Conservation (phyloP, 2,888 invertebrate species). For the Biston betularia region DNA sequence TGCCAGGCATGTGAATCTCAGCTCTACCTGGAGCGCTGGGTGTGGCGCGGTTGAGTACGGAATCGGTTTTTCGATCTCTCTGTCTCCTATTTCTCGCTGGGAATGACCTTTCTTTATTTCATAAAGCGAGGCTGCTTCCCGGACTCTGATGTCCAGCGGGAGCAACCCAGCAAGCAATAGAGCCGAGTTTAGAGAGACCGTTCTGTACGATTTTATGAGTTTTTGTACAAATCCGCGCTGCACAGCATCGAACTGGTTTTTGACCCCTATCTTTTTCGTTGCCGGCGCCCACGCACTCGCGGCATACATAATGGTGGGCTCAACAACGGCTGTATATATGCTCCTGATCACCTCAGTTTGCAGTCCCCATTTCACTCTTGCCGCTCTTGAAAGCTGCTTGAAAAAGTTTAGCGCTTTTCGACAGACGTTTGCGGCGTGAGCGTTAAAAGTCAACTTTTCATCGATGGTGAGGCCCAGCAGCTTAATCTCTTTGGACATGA, state of each 20-base stretch:
- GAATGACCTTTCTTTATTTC: background rate
- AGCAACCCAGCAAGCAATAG: slow-evolving; percentile 1
- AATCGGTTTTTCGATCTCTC: too few relatives aligned
- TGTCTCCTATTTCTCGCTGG: too few relatives aligned
- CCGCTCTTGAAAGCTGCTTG: background rate
- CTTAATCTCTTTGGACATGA: background rate
- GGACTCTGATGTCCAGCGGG: background rate
- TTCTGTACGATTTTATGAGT: background rate
- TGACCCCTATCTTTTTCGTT: background rate
- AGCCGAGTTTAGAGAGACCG: slow-evolving; percentile 1
- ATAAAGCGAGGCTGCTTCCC: background rate
- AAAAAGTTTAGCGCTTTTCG: background rate
- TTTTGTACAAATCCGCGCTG: slow-evolving; percentile 3
- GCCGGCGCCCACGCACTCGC: background rate
- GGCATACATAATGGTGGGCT: background rate
- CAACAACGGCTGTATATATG: background rate
- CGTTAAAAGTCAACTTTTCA: background rate
- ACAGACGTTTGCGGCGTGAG: background rate
- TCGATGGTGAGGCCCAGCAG: background rate
- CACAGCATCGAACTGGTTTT: background rate
- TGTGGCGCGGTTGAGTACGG: too few relatives aligned
- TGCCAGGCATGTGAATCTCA: too few relatives aligned
- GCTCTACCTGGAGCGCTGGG: too few relatives aligned
- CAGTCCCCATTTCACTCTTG: background rate
- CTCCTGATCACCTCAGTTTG: background rate